A percentile compares a stretch with the other conserved stretches of the same genome.
phyloP scores from a whole-genome alignment of 2,888 invertebrate genomes.

The Spatulosminthurus flaviceps region DNA sequence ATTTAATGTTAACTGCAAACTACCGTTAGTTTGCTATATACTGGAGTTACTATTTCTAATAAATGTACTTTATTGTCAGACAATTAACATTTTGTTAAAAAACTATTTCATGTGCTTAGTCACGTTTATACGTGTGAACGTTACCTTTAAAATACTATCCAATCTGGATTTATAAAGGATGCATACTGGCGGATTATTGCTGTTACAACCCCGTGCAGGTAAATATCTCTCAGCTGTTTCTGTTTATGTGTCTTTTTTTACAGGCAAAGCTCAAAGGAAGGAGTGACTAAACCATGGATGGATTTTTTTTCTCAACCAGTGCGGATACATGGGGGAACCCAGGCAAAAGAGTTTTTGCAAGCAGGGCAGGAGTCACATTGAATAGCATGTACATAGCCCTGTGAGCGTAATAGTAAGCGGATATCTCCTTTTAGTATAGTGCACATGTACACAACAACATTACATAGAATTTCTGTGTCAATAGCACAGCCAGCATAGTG shows the following conservation, averaged over 20 bases:
- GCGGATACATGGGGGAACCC: no score
- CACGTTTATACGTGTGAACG: slow-evolving; percentile 19
- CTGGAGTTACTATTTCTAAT: neutral
- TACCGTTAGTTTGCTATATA: no score
- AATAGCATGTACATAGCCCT: no score
- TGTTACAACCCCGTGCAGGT: slow-evolving; percentile 62
- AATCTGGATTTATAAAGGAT: slow-evolving; percentile 50
- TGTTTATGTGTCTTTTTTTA: neutral
- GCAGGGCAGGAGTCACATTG: no score
- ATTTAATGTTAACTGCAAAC: no score
- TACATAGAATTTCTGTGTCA: no score
- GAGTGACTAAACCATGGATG: neutral
- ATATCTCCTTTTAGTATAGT: no score
- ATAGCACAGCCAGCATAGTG: no score
- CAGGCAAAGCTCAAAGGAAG: neutral
- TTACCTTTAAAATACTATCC: neutral
- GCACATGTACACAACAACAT: no score
- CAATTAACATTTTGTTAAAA: neutral
- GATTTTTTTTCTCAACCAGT: neutral
- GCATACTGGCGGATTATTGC: slow-evolving; percentile 63
- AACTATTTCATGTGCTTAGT: slow-evolving; percentile 27
- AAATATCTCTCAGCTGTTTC: slow-evolving; percentile 45
- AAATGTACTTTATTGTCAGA: neutral
- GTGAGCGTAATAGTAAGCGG: no score
- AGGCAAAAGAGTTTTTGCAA: no score